phyloP scores from a whole-genome alignment of 1,140 invertebrate genomes.

The Himalopsyche phryganea region DNA sequence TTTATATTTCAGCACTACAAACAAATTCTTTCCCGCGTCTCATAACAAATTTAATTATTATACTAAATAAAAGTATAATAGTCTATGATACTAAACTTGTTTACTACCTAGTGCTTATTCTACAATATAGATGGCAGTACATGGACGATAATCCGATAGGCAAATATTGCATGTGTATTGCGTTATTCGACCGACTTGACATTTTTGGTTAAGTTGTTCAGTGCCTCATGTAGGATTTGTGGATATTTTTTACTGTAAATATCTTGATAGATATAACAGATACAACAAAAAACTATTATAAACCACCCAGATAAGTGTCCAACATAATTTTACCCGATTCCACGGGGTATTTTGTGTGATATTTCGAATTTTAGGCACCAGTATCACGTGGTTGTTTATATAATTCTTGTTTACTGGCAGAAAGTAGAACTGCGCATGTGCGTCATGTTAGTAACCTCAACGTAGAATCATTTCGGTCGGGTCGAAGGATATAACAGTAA shows the following conservation, averaged over 20 bases:
- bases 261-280: not conserved
- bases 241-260: not conserved
- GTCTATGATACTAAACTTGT: too few relatives aligned
- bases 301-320: not conserved
- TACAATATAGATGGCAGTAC: too few relatives aligned
- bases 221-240: constrained; percentile 54
- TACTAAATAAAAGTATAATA: too few relatives aligned
- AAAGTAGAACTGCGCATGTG: constrained; percentile 53
- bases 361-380: constrained; percentile 14
- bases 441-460: constrained; percentile 54
- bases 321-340: not conserved
- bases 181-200: constrained; percentile 42
- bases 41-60: too few relatives aligned
- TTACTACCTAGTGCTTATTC: too few relatives aligned
- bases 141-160: too few relatives aligned
- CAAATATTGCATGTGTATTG: too few relatives aligned
- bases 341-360: constrained; percentile 2
- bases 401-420: constrained; percentile 54
- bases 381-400: constrained; percentile 53
- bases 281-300: not conserved
- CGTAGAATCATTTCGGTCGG: constrained; percentile 15
- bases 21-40: too few relatives aligned
- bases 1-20: too few relatives aligned
- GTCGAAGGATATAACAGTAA: constrained; percentile 8
- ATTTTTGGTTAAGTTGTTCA: constrained; percentile 57